Evolutionary conservation across 2,888 invertebrate species (phyloP), one percentile per base, ranked within the genome.

Genomic region (Hydraecia micacea): DNA sequence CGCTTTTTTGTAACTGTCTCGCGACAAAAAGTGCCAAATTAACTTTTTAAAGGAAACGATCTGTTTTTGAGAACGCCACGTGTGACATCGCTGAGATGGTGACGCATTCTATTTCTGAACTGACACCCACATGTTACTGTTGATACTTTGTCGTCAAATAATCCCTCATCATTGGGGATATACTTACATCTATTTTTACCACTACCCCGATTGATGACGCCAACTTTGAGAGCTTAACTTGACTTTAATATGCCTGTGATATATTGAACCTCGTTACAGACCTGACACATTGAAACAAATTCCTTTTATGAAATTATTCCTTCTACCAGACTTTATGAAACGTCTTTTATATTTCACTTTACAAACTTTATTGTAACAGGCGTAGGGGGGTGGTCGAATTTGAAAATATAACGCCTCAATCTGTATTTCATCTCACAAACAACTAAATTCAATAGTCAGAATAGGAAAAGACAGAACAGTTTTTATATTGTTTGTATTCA

Each of bases 1-100:
- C 92, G 91, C 94, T 93, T 95, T 89, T 95, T 95, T 96, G 94
- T 95, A 90, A 87, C 91, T 90, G 86, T 89, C 89, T 84, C 83
- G 81, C 79, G 82, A 95, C 93, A 96, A 96, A 96, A 96, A 96
- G 93, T 91, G 94, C 92, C 95, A 96, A 96, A 96, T 97, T 96
- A 96, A 96, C 96, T 96, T 96, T 96, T 96, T 96, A 96, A 95
- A 96, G 96, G 96, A 96, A 96, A 95, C 96, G 94, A 96, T 96
- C 95, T 95, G 96, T 96, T 96, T 96, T 95, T 93, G 92, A 93
- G 91, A 89, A 91, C 92, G 95, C 96, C 96, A 96, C 96, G 96
- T 97, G 96, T 96, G 96, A 95, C 93, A 93, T 91, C 88, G 90
- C 85, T 83, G 90, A 87, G 92, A 91, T 91, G 92, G 92, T 91